These are phyloP conservation scores for Alcis repandata DNA, from an alignment of 2,888 invertebrate genomes.

Conservation along the genomic window DNA sequence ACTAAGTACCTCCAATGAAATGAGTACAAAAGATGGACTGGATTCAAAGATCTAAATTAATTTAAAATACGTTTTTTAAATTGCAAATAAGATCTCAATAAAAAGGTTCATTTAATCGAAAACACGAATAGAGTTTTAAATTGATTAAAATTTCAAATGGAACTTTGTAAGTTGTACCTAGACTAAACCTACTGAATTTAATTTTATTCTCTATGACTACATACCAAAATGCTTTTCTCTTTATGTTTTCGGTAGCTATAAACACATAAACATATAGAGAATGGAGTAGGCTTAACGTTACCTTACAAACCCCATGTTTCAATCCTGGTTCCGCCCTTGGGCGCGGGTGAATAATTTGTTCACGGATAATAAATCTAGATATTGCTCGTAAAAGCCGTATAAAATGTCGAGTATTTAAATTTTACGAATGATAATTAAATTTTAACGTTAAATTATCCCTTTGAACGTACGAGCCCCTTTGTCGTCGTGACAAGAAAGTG, in stretches of 20 bases:
- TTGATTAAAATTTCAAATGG: too few species aligned
- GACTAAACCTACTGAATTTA: too few species aligned
- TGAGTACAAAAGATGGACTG: too few species aligned
- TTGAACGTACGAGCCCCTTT: conserved; percentile 16
- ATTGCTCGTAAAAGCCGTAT: conserved; percentile 58
- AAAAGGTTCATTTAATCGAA: too few species aligned
- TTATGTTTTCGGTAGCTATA: neutral
- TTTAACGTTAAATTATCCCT: conserved; percentile 42
- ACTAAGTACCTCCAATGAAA: too few species aligned
- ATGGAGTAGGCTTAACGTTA: neutral
- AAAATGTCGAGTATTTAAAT: conserved; percentile 56
- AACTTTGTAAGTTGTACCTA: too few species aligned
- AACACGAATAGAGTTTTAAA: too few species aligned
- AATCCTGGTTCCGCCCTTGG: conserved; percentile 25
- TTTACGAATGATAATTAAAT: conserved; percentile 57
- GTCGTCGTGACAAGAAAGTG: conserved; percentile 7
- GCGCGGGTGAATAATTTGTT: conserved; percentile 58
- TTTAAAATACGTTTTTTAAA: too few species aligned
- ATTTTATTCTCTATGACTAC: too few species aligned
- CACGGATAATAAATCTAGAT: conserved; percentile 64
- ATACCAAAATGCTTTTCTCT: neutral
- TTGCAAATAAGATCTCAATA: too few species aligned
- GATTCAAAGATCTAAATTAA: too few species aligned
- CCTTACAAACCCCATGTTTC: conserved; percentile 1
- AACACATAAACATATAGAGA: neutral